These are phyloP conservation scores for Bucco capensis DNA, from an alignment of 2,113 vertebrate genomes.

Conservation along the genomic window DNA sequence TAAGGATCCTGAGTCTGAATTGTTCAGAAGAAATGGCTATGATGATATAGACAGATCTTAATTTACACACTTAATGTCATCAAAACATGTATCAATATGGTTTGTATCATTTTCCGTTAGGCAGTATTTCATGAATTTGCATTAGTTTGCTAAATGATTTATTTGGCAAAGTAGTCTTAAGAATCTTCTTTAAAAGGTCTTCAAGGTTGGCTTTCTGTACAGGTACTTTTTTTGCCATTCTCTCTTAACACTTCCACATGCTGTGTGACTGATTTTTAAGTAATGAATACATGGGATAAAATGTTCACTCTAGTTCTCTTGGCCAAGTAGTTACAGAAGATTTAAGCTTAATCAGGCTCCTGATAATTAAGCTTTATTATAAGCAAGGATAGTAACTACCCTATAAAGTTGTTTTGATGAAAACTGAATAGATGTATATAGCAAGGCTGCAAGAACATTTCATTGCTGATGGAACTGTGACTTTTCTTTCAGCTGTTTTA, in stretches of 20 bases:
- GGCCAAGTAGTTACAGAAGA: not conserved
- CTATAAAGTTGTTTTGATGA: not conserved
- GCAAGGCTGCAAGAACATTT: not conserved
- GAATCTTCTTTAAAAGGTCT: not conserved
- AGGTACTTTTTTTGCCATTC: not conserved
- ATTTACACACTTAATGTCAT: not conserved
- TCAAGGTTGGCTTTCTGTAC: not conserved
- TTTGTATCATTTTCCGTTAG: not conserved
- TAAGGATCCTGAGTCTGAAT: not conserved
- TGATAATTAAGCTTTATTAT: not conserved
- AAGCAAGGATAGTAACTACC: not conserved
- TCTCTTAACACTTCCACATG: not conserved
- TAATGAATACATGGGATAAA: not conserved
- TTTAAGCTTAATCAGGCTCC: not conserved
- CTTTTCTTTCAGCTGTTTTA: not conserved
- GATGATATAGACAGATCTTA: not conserved
- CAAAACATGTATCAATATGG: not conserved
- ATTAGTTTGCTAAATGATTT: not conserved
- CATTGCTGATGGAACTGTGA: not conserved
- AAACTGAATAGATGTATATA: not conserved
- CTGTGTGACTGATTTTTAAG: not conserved
- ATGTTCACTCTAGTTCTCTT: not conserved
- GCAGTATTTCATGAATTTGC: not conserved
- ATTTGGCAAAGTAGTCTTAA: not conserved
- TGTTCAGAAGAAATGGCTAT: not conserved